phyloP scores from a whole-genome alignment of 2,797 vertebrate genomes.

The Ctenopoma kingsleyae region DNA sequence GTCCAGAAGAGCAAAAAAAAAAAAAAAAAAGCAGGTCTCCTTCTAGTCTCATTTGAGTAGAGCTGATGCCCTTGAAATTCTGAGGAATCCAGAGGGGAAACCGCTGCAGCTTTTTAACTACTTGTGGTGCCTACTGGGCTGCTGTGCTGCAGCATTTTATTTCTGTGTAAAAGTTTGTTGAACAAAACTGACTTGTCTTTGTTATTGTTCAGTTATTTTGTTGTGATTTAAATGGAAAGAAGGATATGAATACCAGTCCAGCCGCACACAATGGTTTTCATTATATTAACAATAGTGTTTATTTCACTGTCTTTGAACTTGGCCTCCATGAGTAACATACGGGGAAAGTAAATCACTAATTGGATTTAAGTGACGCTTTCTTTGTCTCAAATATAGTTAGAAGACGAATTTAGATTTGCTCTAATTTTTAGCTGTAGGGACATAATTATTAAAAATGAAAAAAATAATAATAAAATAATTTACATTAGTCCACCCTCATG shows the following conservation, averaged over 20 bases:
- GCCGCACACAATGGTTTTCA: constrained; percentile 72
- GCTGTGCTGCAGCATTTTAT: constrained; percentile 63
- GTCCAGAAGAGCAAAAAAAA: constrained; percentile 42
- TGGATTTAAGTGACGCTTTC: constrained; percentile 48
- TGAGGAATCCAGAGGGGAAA: constrained; percentile 70
- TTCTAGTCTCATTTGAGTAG: constrained; percentile 58
- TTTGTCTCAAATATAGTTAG: constrained; percentile 43
- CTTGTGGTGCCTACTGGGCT: constrained; percentile 72
- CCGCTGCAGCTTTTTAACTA: constrained; percentile 64
- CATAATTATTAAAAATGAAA: constrained; percentile 30
- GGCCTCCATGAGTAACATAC: constrained; percentile 43
- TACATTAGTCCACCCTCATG: constrained; percentile 23
- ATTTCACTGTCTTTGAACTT: constrained; percentile 70
- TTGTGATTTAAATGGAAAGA: constrained; percentile 60
- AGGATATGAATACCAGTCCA: constrained; percentile 54
- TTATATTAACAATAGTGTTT: constrained; percentile 81
- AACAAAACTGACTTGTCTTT: constrained; percentile 66
- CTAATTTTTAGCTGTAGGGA: constrained; percentile 10
- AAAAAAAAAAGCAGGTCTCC: constrained; percentile 33
- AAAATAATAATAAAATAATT: no score
- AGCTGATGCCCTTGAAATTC: constrained; percentile 62
- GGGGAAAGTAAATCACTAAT: constrained; percentile 51
- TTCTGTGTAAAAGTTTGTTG: constrained; percentile 56
- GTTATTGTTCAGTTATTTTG: constrained; percentile 68
- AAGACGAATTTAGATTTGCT: constrained; percentile 8